These are phyloP conservation scores for Lutraria rhynchaena DNA, from an alignment of 1,140 invertebrate species.

Conservation along the genomic window DNA sequence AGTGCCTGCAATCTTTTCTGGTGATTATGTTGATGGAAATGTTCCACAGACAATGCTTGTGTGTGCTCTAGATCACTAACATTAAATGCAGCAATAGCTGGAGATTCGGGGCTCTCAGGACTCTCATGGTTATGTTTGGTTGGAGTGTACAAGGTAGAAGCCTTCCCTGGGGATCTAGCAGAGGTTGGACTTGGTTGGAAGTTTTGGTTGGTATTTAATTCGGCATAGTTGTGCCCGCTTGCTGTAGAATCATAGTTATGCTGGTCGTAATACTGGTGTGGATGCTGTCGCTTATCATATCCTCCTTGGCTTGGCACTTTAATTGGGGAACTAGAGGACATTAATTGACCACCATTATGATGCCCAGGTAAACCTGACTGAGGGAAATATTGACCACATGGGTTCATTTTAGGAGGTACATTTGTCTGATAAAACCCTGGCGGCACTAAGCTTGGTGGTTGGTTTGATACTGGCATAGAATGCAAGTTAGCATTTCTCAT, in stretches of 20 bases:
- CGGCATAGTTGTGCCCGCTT: too few relatives aligned
- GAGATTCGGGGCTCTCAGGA: conserved; percentile 38
- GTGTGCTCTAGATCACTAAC: conserved; percentile 41
- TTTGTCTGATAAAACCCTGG: conserved; percentile 39
- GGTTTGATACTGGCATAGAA: background rate
- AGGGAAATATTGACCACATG: conserved; percentile 16
- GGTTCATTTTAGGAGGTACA: conserved; percentile 11
- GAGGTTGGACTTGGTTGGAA: too few relatives aligned
- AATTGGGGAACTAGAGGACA: background rate
- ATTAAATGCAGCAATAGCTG: conserved; percentile 34
- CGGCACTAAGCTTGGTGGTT: background rate
- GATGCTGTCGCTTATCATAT: background rate
- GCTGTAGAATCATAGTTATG: too few relatives aligned
- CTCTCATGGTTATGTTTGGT: too few relatives aligned
- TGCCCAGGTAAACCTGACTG: conserved; percentile 8
- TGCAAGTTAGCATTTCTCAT: background rate
- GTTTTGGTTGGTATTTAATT: too few relatives aligned
- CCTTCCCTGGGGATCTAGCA: too few relatives aligned
- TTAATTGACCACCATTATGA: background rate
- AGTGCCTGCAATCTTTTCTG: conserved; percentile 13
- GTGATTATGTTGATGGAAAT: conserved; percentile 31
- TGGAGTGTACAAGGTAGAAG: too few relatives aligned
- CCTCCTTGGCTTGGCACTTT: background rate
- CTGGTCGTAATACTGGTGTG: too few relatives aligned
- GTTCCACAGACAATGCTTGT: conserved; percentile 32